Evolutionary conservation across 2,888 invertebrate genomes (phyloP), one percentile per base, ranked within the genome.

Genomic region (Carabus problematicus): DNA sequence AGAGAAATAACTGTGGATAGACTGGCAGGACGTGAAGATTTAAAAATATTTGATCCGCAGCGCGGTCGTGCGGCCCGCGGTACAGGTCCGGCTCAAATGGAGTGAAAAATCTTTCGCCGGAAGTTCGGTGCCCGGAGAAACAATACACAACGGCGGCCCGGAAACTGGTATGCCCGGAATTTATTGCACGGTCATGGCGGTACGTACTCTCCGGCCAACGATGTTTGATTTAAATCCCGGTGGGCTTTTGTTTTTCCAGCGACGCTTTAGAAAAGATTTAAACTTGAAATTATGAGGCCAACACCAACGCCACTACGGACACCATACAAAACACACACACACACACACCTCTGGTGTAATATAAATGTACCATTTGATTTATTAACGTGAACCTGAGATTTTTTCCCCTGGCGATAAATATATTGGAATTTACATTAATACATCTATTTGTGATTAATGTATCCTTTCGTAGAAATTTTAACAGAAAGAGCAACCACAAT

Each of bases 21-120:
- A 18, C 16, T 52, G 9, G 7, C 3, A 19, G 11, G 52, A 52
- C 18, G 52, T 52, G 16, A 16, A 52, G 19, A 52, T 52, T 16
- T 16, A 4, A 12, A 52, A 52, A 52, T 16, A 52, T 52, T 52
- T 52, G 52, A 52, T 52, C 19, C 18, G 52, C 9, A 19, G 18
- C 8, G 3, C 52, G 29, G 29, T 16, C 9, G n/a, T 47, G 40
- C 45, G 42, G n/a, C 8, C 8, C 18, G 55, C 19, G 9, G 45
- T 12, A 39, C 55, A 55, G 18, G n/a, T 9, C 16, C 12, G n/a
- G 49, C 58, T 47, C 59, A 67, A 67, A 67, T 67, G 67, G 67
- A 67, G 67, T 60, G 67, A 67, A 67, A 67, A 67, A 67, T 67
- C 67, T 60, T 67, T 43, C 43, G 14, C 14, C 67, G 67, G 67